Percentiles rank a stretch among this genome's conserved stretches.
phyloP scores from a whole-genome alignment of 2,113 vertebrate genomes.

The Gallinago jamesoni region DNA sequence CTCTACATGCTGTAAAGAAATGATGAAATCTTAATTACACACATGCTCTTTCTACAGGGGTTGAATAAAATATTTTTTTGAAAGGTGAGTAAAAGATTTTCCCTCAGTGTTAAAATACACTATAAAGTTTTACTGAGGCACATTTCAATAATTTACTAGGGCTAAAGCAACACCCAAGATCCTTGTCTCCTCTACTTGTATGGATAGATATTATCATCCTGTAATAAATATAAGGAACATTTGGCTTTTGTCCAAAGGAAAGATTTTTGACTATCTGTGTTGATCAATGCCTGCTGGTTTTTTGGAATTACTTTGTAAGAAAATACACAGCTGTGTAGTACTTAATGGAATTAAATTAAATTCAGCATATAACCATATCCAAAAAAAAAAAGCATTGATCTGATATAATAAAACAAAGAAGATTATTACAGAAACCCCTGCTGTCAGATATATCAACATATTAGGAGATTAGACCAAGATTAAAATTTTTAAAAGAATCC shows the following conservation, averaged over 20 bases:
- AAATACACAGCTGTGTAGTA: not conserved
- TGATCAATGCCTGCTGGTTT: constrained; percentile 32
- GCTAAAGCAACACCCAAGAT: not conserved
- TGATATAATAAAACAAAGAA: constrained; percentile 19
- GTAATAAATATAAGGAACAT: constrained; percentile 1
- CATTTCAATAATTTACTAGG: not conserved
- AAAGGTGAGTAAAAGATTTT: not conserved
- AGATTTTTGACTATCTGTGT: not conserved
- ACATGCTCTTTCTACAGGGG: not conserved
- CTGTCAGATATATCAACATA: constrained; percentile 10
- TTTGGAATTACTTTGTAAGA: constrained; percentile 40
- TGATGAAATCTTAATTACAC: not conserved
- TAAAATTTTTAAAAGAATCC: not conserved
- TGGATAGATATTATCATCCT: not conserved
- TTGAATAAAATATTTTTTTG: not conserved
- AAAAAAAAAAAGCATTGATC: not conserved
- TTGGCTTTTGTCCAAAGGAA: not conserved
- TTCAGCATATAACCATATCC: not conserved
- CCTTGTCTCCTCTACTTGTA: not conserved
- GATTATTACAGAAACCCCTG: constrained; percentile 21
- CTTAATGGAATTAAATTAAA: constrained; percentile 37
- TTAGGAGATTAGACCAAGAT: constrained; percentile 45
- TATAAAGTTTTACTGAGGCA: not conserved
- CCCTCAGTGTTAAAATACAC: not conserved
- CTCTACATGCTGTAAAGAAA: not conserved